phyloP scores from a whole-genome alignment of 2,113 vertebrate species.

The Psittacara wagleri region DNA sequence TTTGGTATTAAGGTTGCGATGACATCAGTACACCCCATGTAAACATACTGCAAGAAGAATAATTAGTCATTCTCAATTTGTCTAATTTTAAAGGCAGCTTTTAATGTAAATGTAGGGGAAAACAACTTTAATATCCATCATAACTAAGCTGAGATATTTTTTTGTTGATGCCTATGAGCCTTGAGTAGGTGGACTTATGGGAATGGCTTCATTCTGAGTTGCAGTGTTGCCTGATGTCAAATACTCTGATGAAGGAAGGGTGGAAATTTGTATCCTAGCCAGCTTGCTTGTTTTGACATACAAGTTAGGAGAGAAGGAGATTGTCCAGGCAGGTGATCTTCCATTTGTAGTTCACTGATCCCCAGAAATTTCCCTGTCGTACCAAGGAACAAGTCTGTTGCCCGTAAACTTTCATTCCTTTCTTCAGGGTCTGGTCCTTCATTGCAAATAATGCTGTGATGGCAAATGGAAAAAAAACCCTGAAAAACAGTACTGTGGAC shows the following conservation, averaged over 20 bases:
- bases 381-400: not conserved
- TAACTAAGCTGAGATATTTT: not conserved
- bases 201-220: not conserved
- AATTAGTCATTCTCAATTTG: not conserved
- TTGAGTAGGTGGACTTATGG: not conserved
- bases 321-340: not conserved
- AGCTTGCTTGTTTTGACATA: not conserved
- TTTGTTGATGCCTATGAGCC: not conserved
- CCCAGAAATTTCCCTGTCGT: not conserved
- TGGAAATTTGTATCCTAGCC: not conserved
- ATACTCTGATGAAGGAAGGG: not conserved
- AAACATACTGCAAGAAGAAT: not conserved
- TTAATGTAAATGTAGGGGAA: not conserved
- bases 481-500: not conserved
- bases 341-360: not conserved
- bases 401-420: not conserved
- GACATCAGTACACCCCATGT: not conserved
- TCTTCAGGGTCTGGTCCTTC: not conserved
- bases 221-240: not conserved
- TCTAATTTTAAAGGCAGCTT: not conserved
- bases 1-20: not conserved
- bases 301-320: not conserved
- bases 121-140: not conserved
- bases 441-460: not conserved
- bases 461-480: not conserved